These are phyloP conservation scores for Mesitornis unicolor DNA, from an alignment of 2,113 vertebrate species.

Conservation along the genomic window DNA sequence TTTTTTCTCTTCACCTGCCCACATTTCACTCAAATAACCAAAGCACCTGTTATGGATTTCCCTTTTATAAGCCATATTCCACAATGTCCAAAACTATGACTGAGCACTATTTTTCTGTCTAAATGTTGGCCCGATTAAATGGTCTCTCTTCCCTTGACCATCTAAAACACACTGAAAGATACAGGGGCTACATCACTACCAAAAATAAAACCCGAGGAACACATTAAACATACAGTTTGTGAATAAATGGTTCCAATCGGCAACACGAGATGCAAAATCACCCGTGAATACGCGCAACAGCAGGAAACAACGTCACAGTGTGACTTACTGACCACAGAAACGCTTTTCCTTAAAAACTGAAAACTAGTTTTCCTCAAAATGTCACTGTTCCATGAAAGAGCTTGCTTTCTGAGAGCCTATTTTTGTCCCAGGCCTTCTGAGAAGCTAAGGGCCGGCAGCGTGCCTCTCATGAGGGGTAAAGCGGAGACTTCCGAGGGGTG, in stretches of 20 bases:
- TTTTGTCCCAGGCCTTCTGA: background rate
- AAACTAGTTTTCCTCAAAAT: rapidly evolving
- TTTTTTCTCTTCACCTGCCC: background rate
- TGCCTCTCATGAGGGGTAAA: rapidly evolving
- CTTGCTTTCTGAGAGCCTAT: rapidly evolving
- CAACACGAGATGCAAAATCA: background rate
- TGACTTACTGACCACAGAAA: background rate
- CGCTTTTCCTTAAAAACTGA: rapidly evolving
- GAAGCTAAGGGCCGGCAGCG: background rate
- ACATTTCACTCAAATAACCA: background rate
- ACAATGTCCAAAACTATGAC: rapidly evolving
- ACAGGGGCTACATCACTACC: background rate
- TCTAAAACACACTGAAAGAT: background rate
- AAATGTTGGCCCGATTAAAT: background rate
- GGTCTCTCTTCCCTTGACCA: background rate
- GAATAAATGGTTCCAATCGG: background rate
- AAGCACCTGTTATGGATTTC: background rate
- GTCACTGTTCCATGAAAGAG: background rate
- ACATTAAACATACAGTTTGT: rapidly evolving
- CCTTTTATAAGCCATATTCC: background rate
- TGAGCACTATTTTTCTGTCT: rapidly evolving
- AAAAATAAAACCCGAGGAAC: background rate
- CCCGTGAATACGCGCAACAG: rapidly evolving
- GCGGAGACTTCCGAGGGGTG: no score
- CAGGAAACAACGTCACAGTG: background rate